Percentiles rank a stretch among this genome's conserved stretches.
Conservation (phyloP, 2,797 vertebrate species). For the Sylvilagus floridanus region DNA sequence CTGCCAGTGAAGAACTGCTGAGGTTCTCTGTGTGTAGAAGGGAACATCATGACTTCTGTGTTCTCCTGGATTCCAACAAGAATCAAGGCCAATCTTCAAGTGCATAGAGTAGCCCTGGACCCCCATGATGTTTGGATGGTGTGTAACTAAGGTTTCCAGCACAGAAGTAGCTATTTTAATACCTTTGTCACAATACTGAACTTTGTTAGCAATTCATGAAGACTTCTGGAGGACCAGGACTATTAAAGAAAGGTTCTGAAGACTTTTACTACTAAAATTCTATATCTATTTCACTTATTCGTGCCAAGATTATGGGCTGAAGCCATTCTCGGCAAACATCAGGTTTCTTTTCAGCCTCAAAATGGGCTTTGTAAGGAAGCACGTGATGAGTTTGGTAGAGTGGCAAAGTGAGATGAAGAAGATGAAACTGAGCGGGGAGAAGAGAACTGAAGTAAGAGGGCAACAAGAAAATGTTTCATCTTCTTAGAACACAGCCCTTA, state of each 20-base stretch:
- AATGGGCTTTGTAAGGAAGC: not conserved
- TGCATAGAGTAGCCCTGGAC: not conserved
- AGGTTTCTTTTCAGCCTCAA: not conserved
- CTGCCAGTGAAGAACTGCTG: not conserved
- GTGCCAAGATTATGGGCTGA: not conserved
- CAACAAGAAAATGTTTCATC: not conserved
- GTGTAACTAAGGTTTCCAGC: not conserved
- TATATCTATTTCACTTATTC: not conserved
- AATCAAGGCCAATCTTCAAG: not conserved
- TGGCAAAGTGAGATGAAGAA: not conserved
- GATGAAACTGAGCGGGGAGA: not conserved
- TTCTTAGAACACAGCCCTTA: not conserved
- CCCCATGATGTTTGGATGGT: not conserved
- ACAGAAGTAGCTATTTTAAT: not conserved
- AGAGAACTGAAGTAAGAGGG: not conserved
- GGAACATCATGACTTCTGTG: not conserved
- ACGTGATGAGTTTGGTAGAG: not conserved
- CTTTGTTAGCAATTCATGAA: conserved; percentile 26
- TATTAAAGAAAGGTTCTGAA: not conserved
- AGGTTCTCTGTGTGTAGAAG: not conserved
- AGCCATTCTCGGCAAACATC: not conserved
- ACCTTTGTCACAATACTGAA: not conserved
- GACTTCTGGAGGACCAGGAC: not conserved
- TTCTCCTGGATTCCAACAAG: not conserved
- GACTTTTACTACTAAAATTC: not conserved